Evolutionary conservation across 2,113 vertebrate genomes (phyloP), one percentile per base, ranked within the genome.

Genomic region (Hymenochirus boettgeri): DNA sequence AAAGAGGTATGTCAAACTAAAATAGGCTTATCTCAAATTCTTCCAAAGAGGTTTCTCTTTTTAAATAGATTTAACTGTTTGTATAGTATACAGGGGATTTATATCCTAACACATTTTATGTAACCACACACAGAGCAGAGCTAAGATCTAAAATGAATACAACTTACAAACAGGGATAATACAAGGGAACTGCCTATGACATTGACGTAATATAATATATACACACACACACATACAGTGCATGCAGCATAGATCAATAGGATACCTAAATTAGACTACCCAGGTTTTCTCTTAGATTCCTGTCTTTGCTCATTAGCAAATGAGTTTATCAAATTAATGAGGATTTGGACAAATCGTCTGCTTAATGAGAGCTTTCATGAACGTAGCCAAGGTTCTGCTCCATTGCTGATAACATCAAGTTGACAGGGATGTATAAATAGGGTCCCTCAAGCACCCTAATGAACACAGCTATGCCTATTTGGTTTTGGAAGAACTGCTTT

Each of bases 291-390:
- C 47, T 55, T 31, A 59, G 35, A 59, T 52, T 33, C 46, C 57
- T 89, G 86, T 85, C 91, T 92, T 51, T 79, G 75, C 70, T 80
- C 84, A 79, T 88, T 89, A 90, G 82, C 79, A 90, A 93, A 92
- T 85, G 87, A 93, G 89, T 90, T 92, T 81, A 92, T 91, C 87
- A 90, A 85, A 81, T 90, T 94, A 92, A 92, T 85, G 89, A 94
- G 87, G 81, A 85, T 85, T 82, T 71, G 80, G 77, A 77, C 74
- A 84, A 84, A 82, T 83, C 48, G 72, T 59, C 72, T 84, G 82
- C 71, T 79, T 86, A 88, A 90, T 83, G 83, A 91, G 79, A 79
- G 81, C 75, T 80, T 80, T 74, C 60, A 79, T 75, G 81, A 77
- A 82, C 72, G 74, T 84, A 81, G 82, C 83, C 86, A 83, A 81